Evolutionary conservation across 2,113 vertebrate genomes (phyloP), one percentile per base, ranked within the genome.

Genomic region (Arizona elegans): DNA sequence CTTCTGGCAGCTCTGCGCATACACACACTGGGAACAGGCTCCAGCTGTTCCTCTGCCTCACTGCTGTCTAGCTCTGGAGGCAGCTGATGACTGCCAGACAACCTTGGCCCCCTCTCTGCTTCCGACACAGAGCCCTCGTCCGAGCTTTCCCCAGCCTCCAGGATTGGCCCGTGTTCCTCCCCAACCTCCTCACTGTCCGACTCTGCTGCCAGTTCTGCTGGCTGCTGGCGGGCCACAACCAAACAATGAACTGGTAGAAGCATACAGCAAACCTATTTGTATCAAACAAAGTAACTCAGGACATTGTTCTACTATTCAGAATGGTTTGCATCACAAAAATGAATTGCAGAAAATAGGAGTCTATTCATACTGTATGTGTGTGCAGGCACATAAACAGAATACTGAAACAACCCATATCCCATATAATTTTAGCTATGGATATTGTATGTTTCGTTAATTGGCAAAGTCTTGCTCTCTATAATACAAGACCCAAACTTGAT

Each of bases 251-350:
- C 58, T 24, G 8, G 2, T 23, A 59, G 58, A 59, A 59, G 17
- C 15, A 55, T 55, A 55, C 54, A 55, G 54, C 15, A 55, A 55
- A 59, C 75, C 90, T 91, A 91, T 95, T 94, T 95, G 59, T 53
- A 70, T 93, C 94, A 89, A 56, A 58, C 0, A 52, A 21, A 93
- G 29, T 2, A 94, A 89, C 92, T 93, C 70, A 93, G 88, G 70
- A 95, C 50, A 92, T 59, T 58, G 91, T 93, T 59, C 93, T 62
- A 54, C 50, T 56, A 88, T 91, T 86, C 86, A 54, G 55, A 81
- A 12, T 58, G 33, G 24, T 93, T 62, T 94, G 87, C 92, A 94
- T 85, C n/a, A 33, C 89, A 88, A 93, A 94, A 93, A 93, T 91
- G 95, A 8, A 50, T 43, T 52, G 6, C 38, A 86, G 88, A 26